Evolutionary conservation across 2,113 vertebrate genomes (phyloP).

Genomic region (Kryptolebias marmoratus): DNA sequence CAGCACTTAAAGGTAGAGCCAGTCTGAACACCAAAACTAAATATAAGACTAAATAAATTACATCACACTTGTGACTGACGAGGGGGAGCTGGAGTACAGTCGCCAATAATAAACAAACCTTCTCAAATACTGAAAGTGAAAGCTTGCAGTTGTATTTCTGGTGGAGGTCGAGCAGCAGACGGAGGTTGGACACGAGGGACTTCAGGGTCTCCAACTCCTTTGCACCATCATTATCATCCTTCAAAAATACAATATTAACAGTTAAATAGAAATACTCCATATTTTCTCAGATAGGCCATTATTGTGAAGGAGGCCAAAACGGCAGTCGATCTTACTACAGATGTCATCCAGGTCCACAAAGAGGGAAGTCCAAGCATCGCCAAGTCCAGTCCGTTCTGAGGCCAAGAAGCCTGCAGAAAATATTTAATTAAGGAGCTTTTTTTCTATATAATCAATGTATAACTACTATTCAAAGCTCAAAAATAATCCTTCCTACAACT

Average conservation of each 20-base stretch:
- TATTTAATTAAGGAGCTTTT: background rate
- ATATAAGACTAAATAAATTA: background rate
- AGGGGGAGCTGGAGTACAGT: background rate
- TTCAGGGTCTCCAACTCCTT: slow-evolving; percentile 85
- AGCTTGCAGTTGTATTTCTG: slow-evolving; percentile 90
- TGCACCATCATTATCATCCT: slow-evolving; percentile 82
- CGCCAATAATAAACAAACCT: slow-evolving; percentile 77
- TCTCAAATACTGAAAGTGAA: slow-evolving; percentile 91
- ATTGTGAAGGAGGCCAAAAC: background rate
- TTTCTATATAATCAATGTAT: background rate
- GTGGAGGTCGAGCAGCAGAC: slow-evolving; percentile 86
- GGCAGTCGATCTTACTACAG: slow-evolving; percentile 77
- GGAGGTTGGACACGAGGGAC: slow-evolving; percentile 85
- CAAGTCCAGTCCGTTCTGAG: slow-evolving; percentile 92
- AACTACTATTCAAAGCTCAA: background rate
- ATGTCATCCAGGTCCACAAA: slow-evolving; percentile 83
- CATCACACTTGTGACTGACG: background rate
- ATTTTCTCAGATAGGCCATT: background rate
- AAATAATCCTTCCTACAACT: no score
- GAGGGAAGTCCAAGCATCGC: slow-evolving; percentile 85
- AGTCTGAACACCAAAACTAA: no score
- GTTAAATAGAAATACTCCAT: background rate
- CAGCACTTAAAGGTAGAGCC: no score
- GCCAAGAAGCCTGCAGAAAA: slow-evolving; percentile 87
- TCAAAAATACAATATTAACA: slow-evolving; percentile 26